These are phyloP conservation scores for Lepidurus apus DNA, from an alignment of 1,140 invertebrate species.

Conservation along the genomic window DNA sequence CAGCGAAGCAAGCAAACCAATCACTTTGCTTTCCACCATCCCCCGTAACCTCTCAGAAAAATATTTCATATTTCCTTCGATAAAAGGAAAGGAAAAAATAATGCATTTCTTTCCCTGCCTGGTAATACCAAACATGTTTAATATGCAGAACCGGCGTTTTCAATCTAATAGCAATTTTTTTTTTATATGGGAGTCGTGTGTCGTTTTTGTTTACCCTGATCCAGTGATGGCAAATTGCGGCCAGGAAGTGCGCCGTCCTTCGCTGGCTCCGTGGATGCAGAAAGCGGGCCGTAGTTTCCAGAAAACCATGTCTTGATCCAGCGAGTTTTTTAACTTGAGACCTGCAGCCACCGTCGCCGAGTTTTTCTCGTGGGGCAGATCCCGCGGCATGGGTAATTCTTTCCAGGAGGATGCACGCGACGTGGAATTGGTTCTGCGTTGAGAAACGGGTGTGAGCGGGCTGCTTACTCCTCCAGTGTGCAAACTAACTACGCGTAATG, in stretches of 20 bases:
- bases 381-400: background rate
- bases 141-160: background rate
- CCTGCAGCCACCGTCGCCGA: background rate
- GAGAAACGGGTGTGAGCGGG: background rate
- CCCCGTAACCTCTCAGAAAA: too few species aligned
- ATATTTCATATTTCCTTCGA: too few species aligned
- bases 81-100: too few species aligned
- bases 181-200: background rate
- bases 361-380: conserved; percentile 3
- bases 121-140: background rate
- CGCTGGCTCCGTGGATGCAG: conserved; percentile 1
- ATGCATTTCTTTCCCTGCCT: too few species aligned
- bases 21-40: too few species aligned
- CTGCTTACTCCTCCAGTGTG: background rate
- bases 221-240: conserved; percentile 35
- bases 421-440: background rate
- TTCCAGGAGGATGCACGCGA: conserved; percentile 7
- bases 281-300: conserved; percentile 31
- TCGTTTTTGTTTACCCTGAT: conserved; percentile 32
- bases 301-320: background rate
- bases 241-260: conserved; percentile 30
- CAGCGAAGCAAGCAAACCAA: too few species aligned
- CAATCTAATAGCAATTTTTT: background rate
- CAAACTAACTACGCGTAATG: conserved; percentile 25
- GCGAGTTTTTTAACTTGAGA: background rate